Percentiles rank a stretch among this genome's conserved stretches.
phyloP scores from a whole-genome alignment of 2,888 invertebrate genomes.

The Spilarctia lutea region DNA sequence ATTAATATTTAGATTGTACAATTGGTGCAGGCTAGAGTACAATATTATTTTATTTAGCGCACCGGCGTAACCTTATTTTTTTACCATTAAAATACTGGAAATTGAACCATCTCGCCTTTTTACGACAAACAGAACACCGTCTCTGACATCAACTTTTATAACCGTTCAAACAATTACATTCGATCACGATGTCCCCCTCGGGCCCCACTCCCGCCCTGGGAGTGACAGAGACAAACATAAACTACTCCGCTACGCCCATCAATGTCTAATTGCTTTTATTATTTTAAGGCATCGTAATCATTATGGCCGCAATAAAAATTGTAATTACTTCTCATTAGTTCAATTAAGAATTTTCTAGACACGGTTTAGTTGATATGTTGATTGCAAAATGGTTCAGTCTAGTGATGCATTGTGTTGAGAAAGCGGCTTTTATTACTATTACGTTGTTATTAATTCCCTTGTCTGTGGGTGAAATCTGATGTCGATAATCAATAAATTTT shows the following conservation, averaged over 20 bases:
- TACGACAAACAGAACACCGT: constrained; percentile 84
- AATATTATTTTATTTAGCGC: constrained; percentile 23
- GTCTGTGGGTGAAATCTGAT: constrained; percentile 73
- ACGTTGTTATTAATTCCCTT: constrained; percentile 72
- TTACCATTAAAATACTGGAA: constrained; percentile 65
- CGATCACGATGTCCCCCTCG: constrained; percentile 74
- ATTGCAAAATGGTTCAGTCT: constrained; percentile 75
- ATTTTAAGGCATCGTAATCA: constrained; percentile 87
- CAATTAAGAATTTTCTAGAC: constrained; percentile 87
- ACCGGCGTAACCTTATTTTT: constrained; percentile 54
- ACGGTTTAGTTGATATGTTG: constrained; percentile 83
- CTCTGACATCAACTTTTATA: constrained; percentile 85
- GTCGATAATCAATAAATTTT: constrained; percentile 76
- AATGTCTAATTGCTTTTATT: constrained; percentile 87
- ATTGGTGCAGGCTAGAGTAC: constrained; percentile 46
- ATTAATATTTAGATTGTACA: constrained; percentile 65
- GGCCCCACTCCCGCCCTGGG: constrained; percentile 56
- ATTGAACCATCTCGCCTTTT: constrained; percentile 79
- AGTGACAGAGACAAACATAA: constrained; percentile 69
- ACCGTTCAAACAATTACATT: constrained; percentile 86
- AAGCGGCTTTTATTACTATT: constrained; percentile 73
- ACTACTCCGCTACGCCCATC: constrained; percentile 79
- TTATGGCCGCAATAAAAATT: constrained; percentile 86
- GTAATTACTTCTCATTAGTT: constrained; percentile 87
- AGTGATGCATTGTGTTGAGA: constrained; percentile 76